Conservation (phyloP, 2,888 invertebrate species). For the Synanthedon formicaeformis region DNA sequence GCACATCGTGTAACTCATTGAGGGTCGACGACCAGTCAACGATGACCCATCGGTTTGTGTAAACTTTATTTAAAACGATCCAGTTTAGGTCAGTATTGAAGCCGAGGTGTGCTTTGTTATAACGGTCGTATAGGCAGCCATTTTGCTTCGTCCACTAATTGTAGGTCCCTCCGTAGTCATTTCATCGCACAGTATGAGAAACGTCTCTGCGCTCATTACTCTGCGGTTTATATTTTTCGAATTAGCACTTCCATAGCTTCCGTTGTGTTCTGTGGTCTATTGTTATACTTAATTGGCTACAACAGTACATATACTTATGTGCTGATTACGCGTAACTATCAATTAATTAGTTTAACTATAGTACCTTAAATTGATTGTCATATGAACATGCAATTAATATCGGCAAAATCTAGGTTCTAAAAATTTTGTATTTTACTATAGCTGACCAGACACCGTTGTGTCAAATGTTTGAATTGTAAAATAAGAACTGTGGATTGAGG, state of each 20-base stretch:
- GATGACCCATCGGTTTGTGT: slow-evolving; percentile 15
- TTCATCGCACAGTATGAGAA: slow-evolving; percentile 50
- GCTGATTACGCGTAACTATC: not conserved
- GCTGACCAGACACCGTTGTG: too few relatives aligned
- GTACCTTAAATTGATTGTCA: not conserved
- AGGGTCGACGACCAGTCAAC: slow-evolving; percentile 32
- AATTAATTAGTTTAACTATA: not conserved
- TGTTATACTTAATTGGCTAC: slow-evolving; percentile 41
- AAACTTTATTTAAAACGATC: not conserved
- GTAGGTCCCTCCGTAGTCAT: slow-evolving; percentile 50
- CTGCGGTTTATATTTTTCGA: slow-evolving; percentile 65
- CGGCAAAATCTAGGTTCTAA: too few relatives aligned
- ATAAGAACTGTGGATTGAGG: too few relatives aligned
- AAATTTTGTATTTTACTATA: too few relatives aligned
- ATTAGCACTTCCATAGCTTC: slow-evolving; percentile 64
- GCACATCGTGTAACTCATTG: slow-evolving; percentile 44
- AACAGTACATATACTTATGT: slow-evolving; percentile 14
- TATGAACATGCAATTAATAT: too few relatives aligned
- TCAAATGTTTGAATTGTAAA: too few relatives aligned
- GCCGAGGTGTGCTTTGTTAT: slow-evolving; percentile 7
- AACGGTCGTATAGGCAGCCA: slow-evolving; percentile 49
- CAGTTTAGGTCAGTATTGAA: not conserved
- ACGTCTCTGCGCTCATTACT: slow-evolving; percentile 54
- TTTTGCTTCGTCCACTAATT: slow-evolving; percentile 63
- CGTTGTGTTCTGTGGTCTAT: slow-evolving; percentile 44